A percentile compares a stretch with the other conserved stretches of the same genome.
These are phyloP conservation scores for Operophtera brumata DNA, from an alignment of 2,888 invertebrate genomes.

Conservation along the genomic window DNA sequence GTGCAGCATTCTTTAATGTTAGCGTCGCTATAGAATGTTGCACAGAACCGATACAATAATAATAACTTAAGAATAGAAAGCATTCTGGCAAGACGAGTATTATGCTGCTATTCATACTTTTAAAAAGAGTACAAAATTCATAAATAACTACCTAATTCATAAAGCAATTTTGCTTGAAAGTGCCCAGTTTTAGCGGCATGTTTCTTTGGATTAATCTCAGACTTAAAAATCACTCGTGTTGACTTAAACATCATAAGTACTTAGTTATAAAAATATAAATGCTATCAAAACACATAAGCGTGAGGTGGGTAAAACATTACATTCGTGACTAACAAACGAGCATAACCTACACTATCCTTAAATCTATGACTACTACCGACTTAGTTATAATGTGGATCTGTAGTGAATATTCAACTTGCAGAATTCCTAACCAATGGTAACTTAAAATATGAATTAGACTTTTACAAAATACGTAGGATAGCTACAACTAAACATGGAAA, in stretches of 20 bases:
- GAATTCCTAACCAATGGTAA: conserved; percentile 38
- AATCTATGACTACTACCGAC: conserved; percentile 30
- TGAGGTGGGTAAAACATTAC: conserved; percentile 24
- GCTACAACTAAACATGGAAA: conserved; percentile 4
- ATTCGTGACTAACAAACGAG: conserved; percentile 25
- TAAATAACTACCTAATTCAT: conserved; percentile 40
- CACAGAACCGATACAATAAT: conserved; percentile 39
- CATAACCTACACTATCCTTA: conserved; percentile 28
- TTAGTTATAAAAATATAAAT: conserved; percentile 32
- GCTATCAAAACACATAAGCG: conserved; percentile 21
- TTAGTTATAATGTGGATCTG: conserved; percentile 20
- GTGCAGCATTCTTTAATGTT: no score
- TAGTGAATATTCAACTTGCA: conserved; percentile 26
- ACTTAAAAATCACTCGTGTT: conserved; percentile 54
- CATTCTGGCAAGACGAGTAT: conserved; percentile 52
- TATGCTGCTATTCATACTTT: conserved; percentile 17
- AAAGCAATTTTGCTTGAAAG: conserved; percentile 24
- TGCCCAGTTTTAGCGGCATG: conserved; percentile 25
- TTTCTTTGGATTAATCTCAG: conserved; percentile 58
- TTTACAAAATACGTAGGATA: neutral
- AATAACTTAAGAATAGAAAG: conserved; percentile 47
- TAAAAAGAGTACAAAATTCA: conserved; percentile 33
- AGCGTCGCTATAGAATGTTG: no score
- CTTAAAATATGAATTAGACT: conserved; percentile 23
- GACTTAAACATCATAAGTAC: conserved; percentile 26